Percentiles rank a stretch among this genome's conserved stretches.
phyloP scores from a whole-genome alignment of 2,797 vertebrate species.

The Luscinia luscinia region DNA sequence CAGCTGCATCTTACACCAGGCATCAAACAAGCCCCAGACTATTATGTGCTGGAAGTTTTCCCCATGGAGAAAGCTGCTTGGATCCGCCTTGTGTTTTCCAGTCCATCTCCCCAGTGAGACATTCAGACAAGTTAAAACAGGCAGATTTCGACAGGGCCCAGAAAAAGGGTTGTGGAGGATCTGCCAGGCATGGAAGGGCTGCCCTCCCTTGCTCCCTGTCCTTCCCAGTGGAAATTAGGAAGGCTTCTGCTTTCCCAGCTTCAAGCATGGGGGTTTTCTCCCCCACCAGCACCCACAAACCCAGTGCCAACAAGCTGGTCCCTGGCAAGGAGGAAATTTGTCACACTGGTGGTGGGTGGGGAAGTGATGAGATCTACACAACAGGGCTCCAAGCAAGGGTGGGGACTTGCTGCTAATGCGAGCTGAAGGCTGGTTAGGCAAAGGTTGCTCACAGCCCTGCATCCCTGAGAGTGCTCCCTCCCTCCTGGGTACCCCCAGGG shows the following conservation, averaged over 20 bases:
- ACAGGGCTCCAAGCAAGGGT: background rate
- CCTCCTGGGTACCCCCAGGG: background rate
- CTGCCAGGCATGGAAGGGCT: background rate
- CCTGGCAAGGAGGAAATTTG: background rate
- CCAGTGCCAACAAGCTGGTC: rapidly evolving
- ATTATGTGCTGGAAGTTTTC: constrained; percentile 61
- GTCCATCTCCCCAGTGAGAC: constrained; percentile 54
- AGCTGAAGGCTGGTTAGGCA: background rate
- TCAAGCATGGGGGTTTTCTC: background rate
- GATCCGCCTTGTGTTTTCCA: constrained; percentile 64
- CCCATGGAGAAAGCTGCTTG: constrained; percentile 53
- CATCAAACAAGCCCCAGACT: constrained; percentile 46
- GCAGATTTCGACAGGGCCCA: constrained; percentile 21
- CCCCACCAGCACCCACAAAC: background rate
- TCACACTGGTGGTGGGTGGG: rapidly evolving
- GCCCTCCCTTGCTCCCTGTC: background rate
- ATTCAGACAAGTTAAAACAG: constrained; percentile 65
- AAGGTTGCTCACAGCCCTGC: background rate
- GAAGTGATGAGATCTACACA: background rate
- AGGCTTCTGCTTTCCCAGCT: background rate
- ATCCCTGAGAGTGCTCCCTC: background rate
- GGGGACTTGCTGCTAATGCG: constrained; percentile 26
- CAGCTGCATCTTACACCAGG: constrained; percentile 57
- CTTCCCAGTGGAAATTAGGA: background rate
- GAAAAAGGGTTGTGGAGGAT: background rate